phyloP scores from a whole-genome alignment of 2,888 invertebrate species.

The Nyleta sp. region DNA sequence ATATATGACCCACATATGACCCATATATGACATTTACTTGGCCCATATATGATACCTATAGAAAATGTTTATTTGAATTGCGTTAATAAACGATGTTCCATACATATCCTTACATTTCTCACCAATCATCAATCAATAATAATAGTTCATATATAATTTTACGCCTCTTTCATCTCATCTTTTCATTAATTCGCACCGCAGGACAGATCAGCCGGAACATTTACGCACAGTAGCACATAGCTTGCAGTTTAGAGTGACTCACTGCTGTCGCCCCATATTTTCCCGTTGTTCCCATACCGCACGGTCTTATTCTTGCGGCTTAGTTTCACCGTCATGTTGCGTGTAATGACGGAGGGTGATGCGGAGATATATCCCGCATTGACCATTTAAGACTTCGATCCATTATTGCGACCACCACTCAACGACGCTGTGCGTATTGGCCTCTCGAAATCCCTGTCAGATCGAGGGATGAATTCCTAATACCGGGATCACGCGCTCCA shows the following conservation, averaged over 20 bases:
- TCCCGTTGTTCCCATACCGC: constrained; percentile 33
- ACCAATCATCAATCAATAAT: too few relatives aligned
- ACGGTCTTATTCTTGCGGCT: constrained; percentile 73
- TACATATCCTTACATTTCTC: too few relatives aligned
- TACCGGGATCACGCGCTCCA: constrained; percentile 64
- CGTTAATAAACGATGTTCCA: too few relatives aligned
- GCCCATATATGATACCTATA: too few relatives aligned
- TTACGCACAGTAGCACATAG: constrained; percentile 44
- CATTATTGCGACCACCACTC: constrained; percentile 71
- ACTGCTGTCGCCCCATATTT: constrained; percentile 50
- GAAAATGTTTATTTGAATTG: too few relatives aligned
- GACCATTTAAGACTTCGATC: constrained; percentile 72
- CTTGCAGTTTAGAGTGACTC: constrained; percentile 66
- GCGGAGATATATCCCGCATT: constrained; percentile 70
- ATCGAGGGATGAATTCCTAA: constrained; percentile 68
- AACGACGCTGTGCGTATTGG: constrained; percentile 68
- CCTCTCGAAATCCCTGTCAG: constrained; percentile 68
- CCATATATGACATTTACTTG: too few relatives aligned
- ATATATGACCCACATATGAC: too few relatives aligned
- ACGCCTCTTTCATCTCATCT: too few relatives aligned
- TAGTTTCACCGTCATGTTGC: constrained; percentile 67
- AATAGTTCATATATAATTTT: too few relatives aligned
- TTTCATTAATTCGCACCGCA: not conserved
- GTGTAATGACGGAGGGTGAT: constrained; percentile 67
- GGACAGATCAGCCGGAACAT: constrained; percentile 42